Conservation (phyloP, 1,140 invertebrate species). For the Drosophila aff. region DNA sequence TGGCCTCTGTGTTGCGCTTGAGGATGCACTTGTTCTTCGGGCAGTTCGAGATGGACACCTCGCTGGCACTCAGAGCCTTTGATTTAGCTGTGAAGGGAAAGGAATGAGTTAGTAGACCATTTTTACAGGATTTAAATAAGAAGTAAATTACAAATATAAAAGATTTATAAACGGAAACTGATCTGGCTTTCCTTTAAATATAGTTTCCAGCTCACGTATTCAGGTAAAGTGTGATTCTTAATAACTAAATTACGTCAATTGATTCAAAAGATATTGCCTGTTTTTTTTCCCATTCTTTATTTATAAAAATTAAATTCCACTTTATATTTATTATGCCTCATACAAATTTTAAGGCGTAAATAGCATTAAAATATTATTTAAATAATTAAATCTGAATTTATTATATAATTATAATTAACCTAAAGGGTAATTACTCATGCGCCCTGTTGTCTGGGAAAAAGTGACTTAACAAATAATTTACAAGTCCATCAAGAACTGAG, state of each 20-base stretch:
- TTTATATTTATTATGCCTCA: background rate
- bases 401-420: background rate
- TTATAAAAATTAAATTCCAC: background rate
- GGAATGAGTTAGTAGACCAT: background rate
- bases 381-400: background rate
- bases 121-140: background rate
- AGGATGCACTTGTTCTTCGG: conserved; percentile 88
- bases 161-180: background rate
- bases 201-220: background rate
- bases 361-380: background rate
- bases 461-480: background rate
- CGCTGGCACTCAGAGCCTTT: conserved; percentile 62
- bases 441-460: conserved; percentile 13
- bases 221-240: background rate
- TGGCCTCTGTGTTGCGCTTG: conserved; percentile 87
- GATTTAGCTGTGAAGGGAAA: conserved; percentile 55
- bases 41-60: conserved; percentile 87
- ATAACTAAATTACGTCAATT: background rate
- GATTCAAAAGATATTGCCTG: background rate
- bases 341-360: background rate
- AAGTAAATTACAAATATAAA: background rate
- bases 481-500: background rate
- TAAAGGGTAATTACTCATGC: background rate
- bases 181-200: background rate
- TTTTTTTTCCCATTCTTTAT: background rate